Evolutionary conservation across 2,888 invertebrate genomes (phyloP).

Genomic region (Drosophila planitibia): DNA sequence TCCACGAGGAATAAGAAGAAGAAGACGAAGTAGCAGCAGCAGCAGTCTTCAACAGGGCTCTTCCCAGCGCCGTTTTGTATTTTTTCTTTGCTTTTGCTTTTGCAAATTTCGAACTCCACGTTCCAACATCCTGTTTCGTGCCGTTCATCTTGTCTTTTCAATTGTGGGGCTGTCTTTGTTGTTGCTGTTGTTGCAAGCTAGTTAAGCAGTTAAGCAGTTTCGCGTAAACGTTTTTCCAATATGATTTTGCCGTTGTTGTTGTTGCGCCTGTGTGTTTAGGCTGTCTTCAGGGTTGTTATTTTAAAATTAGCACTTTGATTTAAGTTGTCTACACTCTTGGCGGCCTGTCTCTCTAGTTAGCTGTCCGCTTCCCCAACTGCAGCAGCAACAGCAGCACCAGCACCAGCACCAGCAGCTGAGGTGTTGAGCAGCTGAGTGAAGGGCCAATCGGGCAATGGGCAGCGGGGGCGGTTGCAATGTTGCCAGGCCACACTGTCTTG

Average conservation of each 20-base stretch:
- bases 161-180: constrained; percentile 66
- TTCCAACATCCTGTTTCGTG: constrained; percentile 80
- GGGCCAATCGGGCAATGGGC: constrained; percentile 53
- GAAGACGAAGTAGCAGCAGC: constrained; percentile 6
- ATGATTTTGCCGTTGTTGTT: constrained; percentile 58
- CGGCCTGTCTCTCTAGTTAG: constrained; percentile 65
- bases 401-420: constrained; percentile 46
- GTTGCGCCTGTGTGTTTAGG: constrained; percentile 74
- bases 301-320: constrained; percentile 81
- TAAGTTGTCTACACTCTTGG: constrained; percentile 81
- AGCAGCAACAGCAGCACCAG: background rate
- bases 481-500: constrained; percentile 30
- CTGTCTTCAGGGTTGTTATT: constrained; percentile 80
- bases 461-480: constrained; percentile 36
- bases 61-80: constrained; percentile 47
- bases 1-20: background rate
- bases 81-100: constrained; percentile 28
- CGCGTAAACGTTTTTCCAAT: constrained; percentile 79
- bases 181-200: constrained; percentile 65
- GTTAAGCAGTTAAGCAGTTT: constrained; percentile 81
- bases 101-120: constrained; percentile 76
- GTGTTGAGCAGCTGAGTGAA: constrained; percentile 75
- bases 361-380: constrained; percentile 45
- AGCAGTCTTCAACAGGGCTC: constrained; percentile 16
- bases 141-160: constrained; percentile 80